These are phyloP conservation scores for Cebidichthys violaceus DNA, from an alignment of 2,113 vertebrate genomes.

Conservation along the genomic window DNA sequence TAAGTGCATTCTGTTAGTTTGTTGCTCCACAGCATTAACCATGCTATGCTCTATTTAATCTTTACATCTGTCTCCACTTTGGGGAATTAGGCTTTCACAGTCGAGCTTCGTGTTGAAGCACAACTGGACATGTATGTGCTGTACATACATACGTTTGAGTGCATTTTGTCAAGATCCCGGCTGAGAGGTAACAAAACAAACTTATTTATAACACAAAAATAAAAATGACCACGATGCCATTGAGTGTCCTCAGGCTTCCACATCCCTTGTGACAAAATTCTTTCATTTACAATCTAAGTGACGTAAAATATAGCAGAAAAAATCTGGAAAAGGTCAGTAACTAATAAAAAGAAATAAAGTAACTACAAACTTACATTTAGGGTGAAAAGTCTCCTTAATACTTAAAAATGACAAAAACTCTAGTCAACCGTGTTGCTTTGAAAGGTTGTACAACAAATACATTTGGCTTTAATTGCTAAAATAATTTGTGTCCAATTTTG, in stretches of 20 bases:
- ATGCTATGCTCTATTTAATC: slow-evolving; percentile 66
- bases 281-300: not conserved
- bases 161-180: not conserved
- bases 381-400: not conserved
- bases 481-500: not conserved
- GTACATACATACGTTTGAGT: not conserved
- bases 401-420: not conserved
- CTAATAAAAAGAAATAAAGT: not conserved
- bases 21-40: slow-evolving; percentile 59
- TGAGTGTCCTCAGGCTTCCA: not conserved
- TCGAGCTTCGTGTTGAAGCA: slow-evolving; percentile 6
- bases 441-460: not conserved
- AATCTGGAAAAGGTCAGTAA: not conserved
- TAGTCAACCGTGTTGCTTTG: not conserved
- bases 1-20: slow-evolving; percentile 57
- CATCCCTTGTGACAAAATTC: not conserved
- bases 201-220: not conserved
- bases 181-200: not conserved
- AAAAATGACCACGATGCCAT: not conserved
- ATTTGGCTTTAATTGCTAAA: not conserved
- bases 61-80: slow-evolving; percentile 73
- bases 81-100: slow-evolving; percentile 11
- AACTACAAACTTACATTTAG: not conserved
- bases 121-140: not conserved
- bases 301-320: not conserved